Evolutionary conservation across 1,140 invertebrate genomes (phyloP).

Genomic region (Capitella teleta): DNA sequence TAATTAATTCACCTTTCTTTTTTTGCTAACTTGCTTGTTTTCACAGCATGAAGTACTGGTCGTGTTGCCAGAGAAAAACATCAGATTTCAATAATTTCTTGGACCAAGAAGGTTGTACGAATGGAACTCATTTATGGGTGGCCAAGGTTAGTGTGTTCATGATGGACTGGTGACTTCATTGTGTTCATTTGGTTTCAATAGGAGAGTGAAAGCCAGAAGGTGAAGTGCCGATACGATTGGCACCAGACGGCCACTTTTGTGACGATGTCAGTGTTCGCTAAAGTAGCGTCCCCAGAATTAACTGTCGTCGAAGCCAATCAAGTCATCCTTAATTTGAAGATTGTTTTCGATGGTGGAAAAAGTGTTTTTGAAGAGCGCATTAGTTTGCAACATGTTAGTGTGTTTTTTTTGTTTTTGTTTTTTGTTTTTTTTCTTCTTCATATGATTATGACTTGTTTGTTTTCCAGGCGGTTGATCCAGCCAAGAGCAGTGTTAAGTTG

Average conservation of each 20-base stretch:
- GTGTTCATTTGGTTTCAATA: not conserved
- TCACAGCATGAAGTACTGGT: conserved; percentile 84
- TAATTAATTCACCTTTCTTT: not conserved
- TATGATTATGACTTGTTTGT: not conserved
- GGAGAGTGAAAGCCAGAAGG: not conserved
- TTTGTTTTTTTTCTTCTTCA: too few species aligned
- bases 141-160: conserved; percentile 45
- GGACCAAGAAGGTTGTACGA: conserved; percentile 69
- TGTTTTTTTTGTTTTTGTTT: too few species aligned
- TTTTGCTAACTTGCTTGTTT: not conserved
- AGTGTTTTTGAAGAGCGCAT: conserved; percentile 9
- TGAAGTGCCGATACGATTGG: conserved; percentile 9
- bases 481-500: conserved; percentile 61
- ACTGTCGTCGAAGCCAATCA: conserved; percentile 9
- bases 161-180: not conserved
- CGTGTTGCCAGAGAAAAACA: conserved; percentile 85
- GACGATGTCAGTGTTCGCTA: conserved; percentile 11
- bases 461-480: conserved; percentile 40
- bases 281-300: conserved; percentile 7
- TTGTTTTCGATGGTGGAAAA: conserved; percentile 13
- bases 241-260: conserved; percentile 12
- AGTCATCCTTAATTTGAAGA: conserved; percentile 2
- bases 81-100: conserved; percentile 87
- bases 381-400: conserved; percentile 10
- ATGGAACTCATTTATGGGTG: conserved; percentile 75